Evolutionary conservation across 2,888 invertebrate species (phyloP).

Genomic region (Sinhomidia bicolor): DNA sequence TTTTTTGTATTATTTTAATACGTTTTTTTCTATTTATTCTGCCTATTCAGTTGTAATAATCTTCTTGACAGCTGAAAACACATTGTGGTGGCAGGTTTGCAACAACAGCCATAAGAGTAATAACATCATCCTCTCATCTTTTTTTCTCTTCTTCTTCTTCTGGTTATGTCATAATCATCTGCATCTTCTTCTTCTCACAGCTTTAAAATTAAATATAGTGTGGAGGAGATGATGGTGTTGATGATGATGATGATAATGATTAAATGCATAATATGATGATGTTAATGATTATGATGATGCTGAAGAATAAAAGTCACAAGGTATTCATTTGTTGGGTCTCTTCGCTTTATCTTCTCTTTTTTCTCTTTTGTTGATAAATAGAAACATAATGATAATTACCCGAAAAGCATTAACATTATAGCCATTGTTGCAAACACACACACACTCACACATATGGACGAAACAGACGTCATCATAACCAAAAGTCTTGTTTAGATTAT

Average conservation of each 20-base stretch:
- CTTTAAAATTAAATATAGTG: slow-evolving; percentile 29
- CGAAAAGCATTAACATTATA: slow-evolving; percentile 14
- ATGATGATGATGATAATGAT: slow-evolving; percentile 25
- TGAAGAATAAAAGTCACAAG: slow-evolving; percentile 19
- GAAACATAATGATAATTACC: slow-evolving; percentile 47
- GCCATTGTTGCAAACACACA: neutral
- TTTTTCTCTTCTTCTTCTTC: slow-evolving; percentile 38
- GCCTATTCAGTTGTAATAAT: slow-evolving; percentile 50
- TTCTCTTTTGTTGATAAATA: slow-evolving; percentile 1
- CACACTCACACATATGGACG: neutral
- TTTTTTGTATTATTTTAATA: slow-evolving; percentile 17
- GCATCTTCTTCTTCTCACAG: too few species aligned
- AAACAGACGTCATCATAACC: too few species aligned
- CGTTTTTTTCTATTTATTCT: slow-evolving; percentile 21
- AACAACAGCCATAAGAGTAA: neutral
- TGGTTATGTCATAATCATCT: slow-evolving; percentile 59
- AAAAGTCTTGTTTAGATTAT: slow-evolving; percentile 21
- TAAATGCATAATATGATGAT: slow-evolving; percentile 19
- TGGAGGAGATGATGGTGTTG: neutral
- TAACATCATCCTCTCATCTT: neutral
- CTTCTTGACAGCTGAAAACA: slow-evolving; percentile 57
- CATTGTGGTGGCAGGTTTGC: neutral
- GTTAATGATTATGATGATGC: neutral
- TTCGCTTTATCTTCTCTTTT: neutral
- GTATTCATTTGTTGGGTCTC: slow-evolving; percentile 18